Evolutionary conservation across 2,888 invertebrate genomes (phyloP).

Genomic region (Agrochola litura): DNA sequence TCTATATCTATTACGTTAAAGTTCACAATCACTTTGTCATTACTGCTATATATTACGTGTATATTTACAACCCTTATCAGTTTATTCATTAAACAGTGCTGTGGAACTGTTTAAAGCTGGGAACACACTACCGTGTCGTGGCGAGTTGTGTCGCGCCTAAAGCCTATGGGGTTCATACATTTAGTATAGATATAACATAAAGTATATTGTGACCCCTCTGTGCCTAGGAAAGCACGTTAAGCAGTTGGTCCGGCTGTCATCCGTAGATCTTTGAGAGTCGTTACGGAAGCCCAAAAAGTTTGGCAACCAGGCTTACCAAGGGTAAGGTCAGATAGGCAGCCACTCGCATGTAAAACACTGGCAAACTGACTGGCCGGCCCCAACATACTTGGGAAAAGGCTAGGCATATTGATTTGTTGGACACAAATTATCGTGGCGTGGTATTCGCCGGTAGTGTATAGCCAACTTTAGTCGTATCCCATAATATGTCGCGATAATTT

Average conservation of each 20-base stretch:
- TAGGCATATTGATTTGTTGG: background rate
- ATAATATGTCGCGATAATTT: slow-evolving; percentile 58
- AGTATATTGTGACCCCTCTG: background rate
- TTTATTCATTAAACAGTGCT: slow-evolving; percentile 59
- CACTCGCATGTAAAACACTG: background rate
- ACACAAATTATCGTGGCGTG: background rate
- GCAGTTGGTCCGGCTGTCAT: too few species aligned
- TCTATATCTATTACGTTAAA: slow-evolving; percentile 36
- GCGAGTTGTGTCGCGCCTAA: background rate
- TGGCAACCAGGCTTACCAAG: background rate
- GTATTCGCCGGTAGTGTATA: background rate
- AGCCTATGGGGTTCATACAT: background rate
- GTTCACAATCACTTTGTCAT: slow-evolving; percentile 42
- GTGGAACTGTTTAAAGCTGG: slow-evolving; percentile 40
- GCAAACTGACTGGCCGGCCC: background rate
- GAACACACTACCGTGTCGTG: background rate
- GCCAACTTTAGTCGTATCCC: slow-evolving; percentile 43
- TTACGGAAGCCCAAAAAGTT: background rate
- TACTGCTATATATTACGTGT: slow-evolving; percentile 27
- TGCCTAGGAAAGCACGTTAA: too few species aligned
- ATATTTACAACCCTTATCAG: slow-evolving; percentile 66
- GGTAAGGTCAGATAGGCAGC: background rate
- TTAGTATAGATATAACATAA: background rate
- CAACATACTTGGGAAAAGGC: background rate
- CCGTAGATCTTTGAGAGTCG: background rate